These are phyloP conservation scores for Lymantria monacha DNA, from an alignment of 2,888 invertebrate genomes.

Conservation along the genomic window DNA sequence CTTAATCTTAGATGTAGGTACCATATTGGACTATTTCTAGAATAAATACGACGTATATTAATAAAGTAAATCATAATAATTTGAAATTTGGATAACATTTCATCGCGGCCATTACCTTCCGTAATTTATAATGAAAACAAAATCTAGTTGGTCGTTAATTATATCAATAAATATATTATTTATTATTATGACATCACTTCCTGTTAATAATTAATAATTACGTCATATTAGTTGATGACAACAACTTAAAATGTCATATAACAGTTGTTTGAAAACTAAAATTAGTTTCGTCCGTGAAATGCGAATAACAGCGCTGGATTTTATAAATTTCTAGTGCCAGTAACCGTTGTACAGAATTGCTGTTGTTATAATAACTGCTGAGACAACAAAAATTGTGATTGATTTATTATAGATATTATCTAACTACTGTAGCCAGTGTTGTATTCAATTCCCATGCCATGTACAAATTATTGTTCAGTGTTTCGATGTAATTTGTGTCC, in stretches of 20 bases:
- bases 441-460: no score
- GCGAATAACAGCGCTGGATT: no score
- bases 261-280: not conserved
- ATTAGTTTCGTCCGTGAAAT: not conserved
- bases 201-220: conserved; percentile 27
- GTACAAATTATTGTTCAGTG: no score
- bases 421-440: no score
- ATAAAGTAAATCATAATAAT: not conserved
- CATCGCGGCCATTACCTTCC: conserved; percentile 1
- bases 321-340: not conserved
- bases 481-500: no score
- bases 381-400: no score
- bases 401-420: no score
- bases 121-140: conserved; percentile 8
- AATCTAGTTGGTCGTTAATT: conserved; percentile 17
- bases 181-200: conserved; percentile 10
- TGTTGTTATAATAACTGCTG: no score
- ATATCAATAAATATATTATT: not conserved
- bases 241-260: not conserved
- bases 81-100: not conserved
- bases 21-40: no score
- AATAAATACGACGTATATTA: no score
- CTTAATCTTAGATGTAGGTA: no score
- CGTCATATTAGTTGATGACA: conserved; percentile 18
- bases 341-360: no score